Percentiles rank a stretch among this genome's conserved stretches.
phyloP scores from a whole-genome alignment of 1,140 invertebrate species.

The Drosophila hydei region DNA sequence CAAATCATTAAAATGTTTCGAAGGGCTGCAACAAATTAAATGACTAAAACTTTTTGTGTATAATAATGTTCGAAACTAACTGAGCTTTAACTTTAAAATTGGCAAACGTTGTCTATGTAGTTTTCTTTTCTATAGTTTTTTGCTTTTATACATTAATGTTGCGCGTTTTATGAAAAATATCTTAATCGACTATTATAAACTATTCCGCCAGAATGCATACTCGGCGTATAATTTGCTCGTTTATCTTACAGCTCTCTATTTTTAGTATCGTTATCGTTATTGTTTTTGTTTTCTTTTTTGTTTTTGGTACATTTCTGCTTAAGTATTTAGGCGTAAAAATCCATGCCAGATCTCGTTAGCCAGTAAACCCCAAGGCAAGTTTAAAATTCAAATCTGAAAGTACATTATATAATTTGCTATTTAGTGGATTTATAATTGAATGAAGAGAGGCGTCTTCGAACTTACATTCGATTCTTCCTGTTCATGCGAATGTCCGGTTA shows the following conservation, averaged over 20 bases:
- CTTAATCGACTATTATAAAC: conserved; percentile 39
- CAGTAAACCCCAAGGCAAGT: conserved; percentile 63
- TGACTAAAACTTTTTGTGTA: conserved; percentile 37
- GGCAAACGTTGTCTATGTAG: conserved; percentile 19
- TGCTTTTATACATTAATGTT: conserved; percentile 44
- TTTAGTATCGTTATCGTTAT: conserved; percentile 15
- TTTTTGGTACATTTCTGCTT: conserved; percentile 75
- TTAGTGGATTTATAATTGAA: not conserved
- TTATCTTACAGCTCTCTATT: conserved; percentile 54
- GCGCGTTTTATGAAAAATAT: conserved; percentile 39
- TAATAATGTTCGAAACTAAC: conserved; percentile 37
- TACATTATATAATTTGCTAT: not conserved
- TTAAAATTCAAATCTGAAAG: conserved; percentile 71
- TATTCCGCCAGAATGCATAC: conserved; percentile 15
- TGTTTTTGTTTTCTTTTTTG: conserved; percentile 42
- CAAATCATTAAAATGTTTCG: conserved; percentile 37
- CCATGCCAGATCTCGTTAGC: conserved; percentile 58
- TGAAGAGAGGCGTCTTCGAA: not conserved
- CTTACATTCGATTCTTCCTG: conserved; percentile 78
- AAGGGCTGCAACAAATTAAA: conserved; percentile 41
- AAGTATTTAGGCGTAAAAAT: conserved; percentile 72
- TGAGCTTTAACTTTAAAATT: conserved; percentile 33
- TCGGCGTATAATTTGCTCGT: conserved; percentile 45
- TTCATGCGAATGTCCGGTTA: conserved; percentile 61
- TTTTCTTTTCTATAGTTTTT: conserved; percentile 6